Conservation (phyloP, 2,113 vertebrate genomes). For the Mirza zaza region DNA sequence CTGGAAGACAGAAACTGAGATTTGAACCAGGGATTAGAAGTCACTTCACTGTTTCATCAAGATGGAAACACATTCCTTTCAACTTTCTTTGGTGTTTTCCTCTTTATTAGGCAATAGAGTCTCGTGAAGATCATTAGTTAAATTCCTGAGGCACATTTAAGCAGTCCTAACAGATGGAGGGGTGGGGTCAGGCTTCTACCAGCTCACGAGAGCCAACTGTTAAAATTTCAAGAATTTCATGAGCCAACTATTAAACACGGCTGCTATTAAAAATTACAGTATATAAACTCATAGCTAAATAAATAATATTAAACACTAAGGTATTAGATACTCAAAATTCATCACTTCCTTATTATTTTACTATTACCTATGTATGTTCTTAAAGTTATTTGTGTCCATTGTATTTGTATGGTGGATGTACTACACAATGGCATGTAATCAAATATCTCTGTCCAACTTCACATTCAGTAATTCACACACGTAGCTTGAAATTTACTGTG, state of each 20-base stretch:
- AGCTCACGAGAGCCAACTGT: background rate
- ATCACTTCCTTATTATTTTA: background rate
- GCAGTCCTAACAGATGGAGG: background rate
- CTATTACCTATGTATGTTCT: background rate
- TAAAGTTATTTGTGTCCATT: background rate
- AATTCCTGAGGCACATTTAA: background rate
- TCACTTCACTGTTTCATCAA: background rate
- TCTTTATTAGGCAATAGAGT: background rate
- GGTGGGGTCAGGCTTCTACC: background rate
- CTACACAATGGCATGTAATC: rapidly evolving
- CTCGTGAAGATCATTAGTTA: background rate
- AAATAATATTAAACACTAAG: background rate
- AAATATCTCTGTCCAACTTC: background rate
- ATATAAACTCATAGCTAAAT: background rate
- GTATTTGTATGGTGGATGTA: no score
- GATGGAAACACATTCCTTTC: background rate
- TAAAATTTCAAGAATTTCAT: background rate
- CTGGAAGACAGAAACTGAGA: background rate
- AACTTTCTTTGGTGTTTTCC: background rate
- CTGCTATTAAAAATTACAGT: background rate
- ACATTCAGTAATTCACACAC: no score
- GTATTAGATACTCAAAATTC: background rate
- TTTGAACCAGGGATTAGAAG: background rate
- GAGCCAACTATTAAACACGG: background rate
- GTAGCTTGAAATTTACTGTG: no score